Evolutionary conservation across 2,888 invertebrate genomes (phyloP).

Genomic region (Euclidia mi): DNA sequence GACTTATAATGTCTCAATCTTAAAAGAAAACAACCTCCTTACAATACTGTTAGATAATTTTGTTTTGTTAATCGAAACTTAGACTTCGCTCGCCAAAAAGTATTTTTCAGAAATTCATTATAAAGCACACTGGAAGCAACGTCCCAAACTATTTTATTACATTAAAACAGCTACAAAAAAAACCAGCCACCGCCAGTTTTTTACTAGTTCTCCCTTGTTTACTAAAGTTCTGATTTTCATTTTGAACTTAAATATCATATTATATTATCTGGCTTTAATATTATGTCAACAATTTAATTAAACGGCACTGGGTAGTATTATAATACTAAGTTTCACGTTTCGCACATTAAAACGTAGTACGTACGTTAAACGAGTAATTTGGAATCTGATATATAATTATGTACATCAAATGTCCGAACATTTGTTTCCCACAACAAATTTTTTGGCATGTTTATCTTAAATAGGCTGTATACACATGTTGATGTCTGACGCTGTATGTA

Average conservation of each 20-base stretch:
- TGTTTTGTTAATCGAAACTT: no score
- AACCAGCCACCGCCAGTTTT: slow-evolving; percentile 17
- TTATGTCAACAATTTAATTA: slow-evolving; percentile 28
- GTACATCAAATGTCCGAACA: slow-evolving; percentile 5
- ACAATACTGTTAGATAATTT: no score
- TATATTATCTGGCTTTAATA: slow-evolving; percentile 9
- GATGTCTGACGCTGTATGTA: slow-evolving; percentile 26
- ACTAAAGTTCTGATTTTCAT: slow-evolving; percentile 12
- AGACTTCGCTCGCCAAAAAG: background rate
- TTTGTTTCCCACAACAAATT: slow-evolving; percentile 2
- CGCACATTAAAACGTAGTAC: background rate
- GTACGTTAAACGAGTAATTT: slow-evolving; percentile 4
- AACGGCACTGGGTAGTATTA: slow-evolving; percentile 17
- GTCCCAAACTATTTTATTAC: slow-evolving; percentile 18
- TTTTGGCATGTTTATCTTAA: slow-evolving; percentile 6
- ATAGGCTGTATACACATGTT: slow-evolving; percentile 8
- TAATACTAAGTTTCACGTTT: background rate
- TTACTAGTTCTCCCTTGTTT: slow-evolving; percentile 9
- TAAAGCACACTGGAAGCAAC: background rate
- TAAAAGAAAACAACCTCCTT: no score
- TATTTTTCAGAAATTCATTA: slow-evolving; percentile 3
- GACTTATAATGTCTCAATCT: no score
- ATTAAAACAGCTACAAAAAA: slow-evolving; percentile 21
- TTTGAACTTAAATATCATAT: slow-evolving; percentile 14
- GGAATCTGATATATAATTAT: slow-evolving; percentile 2